Evolutionary conservation across 2,888 invertebrate species (phyloP).

Genomic region (Morpho helenor): DNA sequence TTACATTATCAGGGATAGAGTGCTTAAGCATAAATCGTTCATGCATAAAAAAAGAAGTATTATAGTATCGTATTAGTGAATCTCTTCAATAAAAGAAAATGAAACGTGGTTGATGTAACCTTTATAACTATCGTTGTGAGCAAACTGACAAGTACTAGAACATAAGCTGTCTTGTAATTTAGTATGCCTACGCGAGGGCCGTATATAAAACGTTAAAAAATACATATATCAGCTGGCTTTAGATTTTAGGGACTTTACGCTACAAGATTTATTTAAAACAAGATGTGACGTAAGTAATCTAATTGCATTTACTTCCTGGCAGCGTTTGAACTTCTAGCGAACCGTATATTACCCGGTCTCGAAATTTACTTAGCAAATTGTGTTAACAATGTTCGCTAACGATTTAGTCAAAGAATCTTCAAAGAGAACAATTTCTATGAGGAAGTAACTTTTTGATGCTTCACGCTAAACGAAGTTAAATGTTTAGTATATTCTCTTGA

Average conservation of each 20-base stretch:
- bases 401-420: slow-evolving; percentile 7
- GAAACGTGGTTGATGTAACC: no score
- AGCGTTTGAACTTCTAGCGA: slow-evolving; percentile 6
- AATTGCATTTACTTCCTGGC: slow-evolving; percentile 7
- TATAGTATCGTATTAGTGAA: no score
- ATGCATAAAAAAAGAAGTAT: no score
- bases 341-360: slow-evolving; percentile 6
- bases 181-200: no score
- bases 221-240: no score
- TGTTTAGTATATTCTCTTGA: slow-evolving; percentile 1
- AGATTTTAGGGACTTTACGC: background rate
- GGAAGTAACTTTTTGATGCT: slow-evolving; percentile 3
- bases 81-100: no score
- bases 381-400: slow-evolving; percentile 12
- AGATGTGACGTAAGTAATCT: slow-evolving; percentile 3
- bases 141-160: no score
- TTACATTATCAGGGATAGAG: no score
- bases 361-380: slow-evolving; percentile 14
- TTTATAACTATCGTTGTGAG: no score
- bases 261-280: slow-evolving; percentile 1
- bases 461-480: slow-evolving; percentile 2
- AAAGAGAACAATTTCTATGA: slow-evolving; percentile 5
- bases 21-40: no score
- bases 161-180: no score
- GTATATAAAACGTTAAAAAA: no score